These are phyloP conservation scores for Mesocricetus auratus DNA, from an alignment of 2,113 vertebrate genomes.

Conservation along the genomic window DNA sequence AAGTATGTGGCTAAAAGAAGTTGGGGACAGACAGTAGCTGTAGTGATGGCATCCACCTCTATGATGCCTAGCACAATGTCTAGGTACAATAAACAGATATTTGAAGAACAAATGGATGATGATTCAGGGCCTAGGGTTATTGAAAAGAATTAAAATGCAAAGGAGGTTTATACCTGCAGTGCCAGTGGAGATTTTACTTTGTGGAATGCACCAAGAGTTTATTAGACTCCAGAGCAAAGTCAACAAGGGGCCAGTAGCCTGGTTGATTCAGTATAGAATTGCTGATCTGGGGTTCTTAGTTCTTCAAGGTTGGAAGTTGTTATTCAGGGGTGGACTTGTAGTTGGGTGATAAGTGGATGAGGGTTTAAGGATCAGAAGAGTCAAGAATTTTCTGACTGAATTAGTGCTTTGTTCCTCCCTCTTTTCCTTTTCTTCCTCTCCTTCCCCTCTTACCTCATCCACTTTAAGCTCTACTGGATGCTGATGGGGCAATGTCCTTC, in stretches of 20 bases:
- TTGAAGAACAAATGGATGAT: background rate
- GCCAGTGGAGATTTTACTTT: background rate
- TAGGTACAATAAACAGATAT: background rate
- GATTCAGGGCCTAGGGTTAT: background rate
- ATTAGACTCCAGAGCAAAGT: background rate
- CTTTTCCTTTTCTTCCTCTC: background rate
- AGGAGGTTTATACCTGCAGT: background rate
- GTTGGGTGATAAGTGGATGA: background rate
- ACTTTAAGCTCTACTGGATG: background rate
- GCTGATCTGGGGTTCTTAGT: background rate
- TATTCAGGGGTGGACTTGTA: background rate
- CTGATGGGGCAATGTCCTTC: too few species aligned
- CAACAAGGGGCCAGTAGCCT: background rate
- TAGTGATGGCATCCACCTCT: background rate
- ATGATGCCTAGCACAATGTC: background rate
- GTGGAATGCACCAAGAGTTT: background rate
- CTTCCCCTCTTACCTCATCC: background rate
- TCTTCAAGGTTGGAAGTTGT: background rate
- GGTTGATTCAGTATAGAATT: background rate
- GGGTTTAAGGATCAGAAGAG: background rate
- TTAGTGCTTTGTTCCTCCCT: background rate
- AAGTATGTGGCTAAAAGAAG: background rate
- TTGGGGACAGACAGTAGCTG: background rate
- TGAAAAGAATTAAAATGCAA: background rate
- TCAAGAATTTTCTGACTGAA: constrained; percentile 1